Evolutionary conservation across 1,140 invertebrate species (phyloP).

Genomic region (Anadara kagoshimensis): DNA sequence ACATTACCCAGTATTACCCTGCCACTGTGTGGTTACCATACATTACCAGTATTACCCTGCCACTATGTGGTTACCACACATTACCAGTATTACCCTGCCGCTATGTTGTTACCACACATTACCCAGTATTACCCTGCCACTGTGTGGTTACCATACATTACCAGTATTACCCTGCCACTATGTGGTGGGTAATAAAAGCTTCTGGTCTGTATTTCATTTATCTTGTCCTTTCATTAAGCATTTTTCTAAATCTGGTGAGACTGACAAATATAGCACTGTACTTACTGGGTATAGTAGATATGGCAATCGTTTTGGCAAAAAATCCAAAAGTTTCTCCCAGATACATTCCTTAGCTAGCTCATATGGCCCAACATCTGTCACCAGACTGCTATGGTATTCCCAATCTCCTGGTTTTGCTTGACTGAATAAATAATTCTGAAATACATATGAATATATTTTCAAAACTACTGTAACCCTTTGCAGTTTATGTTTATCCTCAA

Average conservation of each 20-base stretch:
- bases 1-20: too few relatives aligned
- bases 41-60: too few relatives aligned
- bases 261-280: not conserved
- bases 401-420: slow-evolving; percentile 80
- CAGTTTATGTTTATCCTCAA: not conserved
- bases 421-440: slow-evolving; percentile 82
- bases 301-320: slow-evolving; percentile 87
- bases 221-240: not conserved
- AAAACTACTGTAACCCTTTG: not conserved
- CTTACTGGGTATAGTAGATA: slow-evolving; percentile 80
- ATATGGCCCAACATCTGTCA: slow-evolving; percentile 83
- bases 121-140: too few relatives aligned
- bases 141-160: too few relatives aligned
- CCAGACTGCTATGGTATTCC: slow-evolving; percentile 79
- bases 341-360: slow-evolving; percentile 83
- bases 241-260: not conserved
- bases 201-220: not conserved
- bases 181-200: too few relatives aligned
- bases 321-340: slow-evolving; percentile 85
- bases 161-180: too few relatives aligned
- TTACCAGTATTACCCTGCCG: too few relatives aligned
- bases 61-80: too few relatives aligned
- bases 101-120: too few relatives aligned
- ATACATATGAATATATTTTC: not conserved
- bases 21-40: too few relatives aligned